Evolutionary conservation across 2,113 vertebrate species (phyloP).

Genomic region (Bos javanicus): DNA sequence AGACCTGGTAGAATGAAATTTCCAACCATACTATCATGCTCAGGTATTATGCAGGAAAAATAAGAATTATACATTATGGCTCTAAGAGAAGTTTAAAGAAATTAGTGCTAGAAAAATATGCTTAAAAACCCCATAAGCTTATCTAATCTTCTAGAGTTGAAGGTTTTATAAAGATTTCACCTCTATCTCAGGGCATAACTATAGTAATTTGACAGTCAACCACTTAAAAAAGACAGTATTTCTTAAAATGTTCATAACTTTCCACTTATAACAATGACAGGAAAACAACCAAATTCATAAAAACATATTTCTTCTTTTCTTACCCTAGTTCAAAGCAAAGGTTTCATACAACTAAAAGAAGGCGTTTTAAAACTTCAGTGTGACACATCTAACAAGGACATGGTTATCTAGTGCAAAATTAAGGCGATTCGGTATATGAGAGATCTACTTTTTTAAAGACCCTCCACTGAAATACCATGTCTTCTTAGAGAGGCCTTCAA

Average conservation of each 20-base stretch:
- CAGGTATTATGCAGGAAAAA: neutral
- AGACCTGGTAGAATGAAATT: neutral
- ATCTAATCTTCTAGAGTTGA: constrained; percentile 7
- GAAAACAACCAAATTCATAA: neutral
- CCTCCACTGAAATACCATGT: neutral
- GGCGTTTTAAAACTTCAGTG: neutral
- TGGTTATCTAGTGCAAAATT: neutral
- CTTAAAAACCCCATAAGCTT: neutral
- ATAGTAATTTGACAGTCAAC: constrained; percentile 3
- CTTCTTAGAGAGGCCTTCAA: neutral
- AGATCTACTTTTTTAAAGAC: neutral
- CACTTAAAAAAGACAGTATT: constrained; percentile 19
- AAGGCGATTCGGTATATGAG: neutral
- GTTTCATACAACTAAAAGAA: neutral
- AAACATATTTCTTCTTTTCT: constrained; percentile 12
- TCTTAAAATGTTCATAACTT: constrained; percentile 22
- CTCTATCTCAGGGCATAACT: neutral
- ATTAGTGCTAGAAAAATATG: constrained; percentile 10
- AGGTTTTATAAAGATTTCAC: neutral
- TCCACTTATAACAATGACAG: neutral
- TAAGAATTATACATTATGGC: neutral
- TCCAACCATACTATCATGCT: neutral
- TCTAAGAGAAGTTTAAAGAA: constrained; percentile 19
- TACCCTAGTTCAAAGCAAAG: neutral
- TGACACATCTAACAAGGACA: neutral